Percentiles rank a stretch among this genome's conserved stretches.
phyloP scores from a whole-genome alignment of 2,888 invertebrate genomes.

The Leptarthrus brevirostris region DNA sequence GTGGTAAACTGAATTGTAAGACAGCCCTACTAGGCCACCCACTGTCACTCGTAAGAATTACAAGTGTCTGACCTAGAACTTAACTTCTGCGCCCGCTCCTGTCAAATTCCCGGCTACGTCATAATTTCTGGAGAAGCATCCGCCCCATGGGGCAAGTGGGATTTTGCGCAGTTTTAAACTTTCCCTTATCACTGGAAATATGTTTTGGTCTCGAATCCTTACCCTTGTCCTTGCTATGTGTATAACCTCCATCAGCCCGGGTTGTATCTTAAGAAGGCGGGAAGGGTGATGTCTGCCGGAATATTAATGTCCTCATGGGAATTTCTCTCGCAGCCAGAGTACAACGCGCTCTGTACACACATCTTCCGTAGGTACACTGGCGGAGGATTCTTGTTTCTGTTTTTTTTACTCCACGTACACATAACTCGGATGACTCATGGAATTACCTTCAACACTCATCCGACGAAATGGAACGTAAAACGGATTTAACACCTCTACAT shows the following conservation, averaged over 20 bases:
- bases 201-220: constrained; percentile 3
- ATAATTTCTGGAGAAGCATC: constrained; percentile 11
- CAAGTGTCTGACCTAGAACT: constrained; percentile 53
- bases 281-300: constrained; percentile 9
- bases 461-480: constrained; percentile 42
- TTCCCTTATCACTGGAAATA: constrained; percentile 48
- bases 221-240: constrained; percentile 9
- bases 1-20: constrained; percentile 45
- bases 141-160: background rate
- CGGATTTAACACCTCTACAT: constrained; percentile 38
- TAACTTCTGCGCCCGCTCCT: constrained; percentile 49
- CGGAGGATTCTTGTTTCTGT: constrained; percentile 27
- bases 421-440: constrained; percentile 40
- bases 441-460: constrained; percentile 17
- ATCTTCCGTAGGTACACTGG: too few species aligned
- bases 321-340: constrained; percentile 15
- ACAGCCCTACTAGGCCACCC: constrained; percentile 22
- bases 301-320: constrained; percentile 51
- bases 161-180: constrained; percentile 21
- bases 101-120: constrained; percentile 37
- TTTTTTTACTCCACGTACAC: background rate
- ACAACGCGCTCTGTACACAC: too few species aligned
- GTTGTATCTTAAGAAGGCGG: background rate
- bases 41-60: constrained; percentile 36
- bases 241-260: background rate